Percentiles rank a stretch among this genome's conserved stretches.
phyloP scores from a whole-genome alignment of 1,140 invertebrate genomes.

The Trissolcus basalis region DNA sequence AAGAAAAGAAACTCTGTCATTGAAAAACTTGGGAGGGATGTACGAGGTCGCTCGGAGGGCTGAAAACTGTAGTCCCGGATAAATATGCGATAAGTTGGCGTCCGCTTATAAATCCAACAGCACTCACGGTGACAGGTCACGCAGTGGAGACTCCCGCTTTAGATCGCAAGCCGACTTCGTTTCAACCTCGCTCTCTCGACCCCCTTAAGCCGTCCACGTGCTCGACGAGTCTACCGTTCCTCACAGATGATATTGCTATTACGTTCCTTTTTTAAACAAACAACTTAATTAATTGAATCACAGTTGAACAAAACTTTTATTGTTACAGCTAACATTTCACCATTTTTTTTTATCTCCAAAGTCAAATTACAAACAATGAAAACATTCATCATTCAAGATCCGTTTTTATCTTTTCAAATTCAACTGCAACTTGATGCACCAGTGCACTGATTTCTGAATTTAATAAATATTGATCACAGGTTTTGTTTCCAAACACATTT shows the following conservation, averaged over 20 bases:
- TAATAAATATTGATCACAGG: slow-evolving; percentile 5
- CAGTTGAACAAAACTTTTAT: slow-evolving; percentile 6
- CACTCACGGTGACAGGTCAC: slow-evolving; percentile 76
- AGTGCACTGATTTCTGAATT: slow-evolving; percentile 3
- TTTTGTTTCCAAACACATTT: slow-evolving; percentile 16
- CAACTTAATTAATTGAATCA: slow-evolving; percentile 26
- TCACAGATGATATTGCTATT: slow-evolving; percentile 13
- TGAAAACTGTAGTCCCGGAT: slow-evolving; percentile 64
- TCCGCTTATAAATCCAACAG: slow-evolving; percentile 74
- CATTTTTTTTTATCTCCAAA: no score
- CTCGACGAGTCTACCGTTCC: slow-evolving; percentile 19
- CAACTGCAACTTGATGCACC: no score
- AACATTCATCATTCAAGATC: no score
- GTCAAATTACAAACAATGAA: no score
- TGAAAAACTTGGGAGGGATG: slow-evolving; percentile 18
- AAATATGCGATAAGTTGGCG: slow-evolving; percentile 76
- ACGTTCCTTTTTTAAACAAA: slow-evolving; percentile 20
- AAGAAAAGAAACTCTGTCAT: slow-evolving; percentile 38
- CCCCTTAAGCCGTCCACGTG: slow-evolving; percentile 43
- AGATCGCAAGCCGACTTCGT: slow-evolving; percentile 51
- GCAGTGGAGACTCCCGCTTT: slow-evolving; percentile 66
- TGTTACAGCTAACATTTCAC: slow-evolving; percentile 10
- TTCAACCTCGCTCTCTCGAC: slow-evolving; percentile 38
- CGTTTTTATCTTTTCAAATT: no score
- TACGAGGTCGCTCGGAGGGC: slow-evolving; percentile 34